phyloP scores from a whole-genome alignment of 1,140 invertebrate species.

The Oscheius sp. region DNA sequence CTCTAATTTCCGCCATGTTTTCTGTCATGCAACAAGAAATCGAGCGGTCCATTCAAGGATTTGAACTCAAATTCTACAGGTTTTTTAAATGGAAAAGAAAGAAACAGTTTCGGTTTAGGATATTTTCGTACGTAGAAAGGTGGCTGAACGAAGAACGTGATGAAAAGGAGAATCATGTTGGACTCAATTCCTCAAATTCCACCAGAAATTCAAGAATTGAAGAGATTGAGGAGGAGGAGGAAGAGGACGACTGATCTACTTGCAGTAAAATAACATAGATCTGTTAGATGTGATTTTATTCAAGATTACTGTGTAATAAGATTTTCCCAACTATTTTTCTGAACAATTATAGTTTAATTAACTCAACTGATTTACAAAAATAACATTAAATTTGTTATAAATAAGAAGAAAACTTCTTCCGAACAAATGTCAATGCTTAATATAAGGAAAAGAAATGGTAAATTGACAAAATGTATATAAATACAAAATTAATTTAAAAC shows the following conservation, averaged over 20 bases:
- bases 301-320: too few species aligned
- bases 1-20: constrained; percentile 15
- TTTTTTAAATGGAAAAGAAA: neutral
- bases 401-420: too few species aligned
- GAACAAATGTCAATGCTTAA: too few species aligned
- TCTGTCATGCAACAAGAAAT: constrained; percentile 26
- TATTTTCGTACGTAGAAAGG: constrained; percentile 12
- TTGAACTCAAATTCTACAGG: constrained; percentile 16
- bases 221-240: constrained; percentile 21
- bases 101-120: neutral
- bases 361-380: too few species aligned
- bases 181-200: neutral
- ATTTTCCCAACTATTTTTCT: too few species aligned
- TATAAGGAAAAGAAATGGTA: too few species aligned
- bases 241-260: constrained; percentile 17
- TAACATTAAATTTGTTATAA: too few species aligned
- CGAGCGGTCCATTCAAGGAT: constrained; percentile 12
- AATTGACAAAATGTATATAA: too few species aligned
- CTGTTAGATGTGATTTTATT: too few species aligned
- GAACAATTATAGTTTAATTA: too few species aligned
- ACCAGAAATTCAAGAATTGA: constrained; percentile 19
- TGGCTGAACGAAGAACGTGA: constrained; percentile 2
- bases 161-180: neutral
- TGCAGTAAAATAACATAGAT: too few species aligned
- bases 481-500: too few species aligned